phyloP scores from a whole-genome alignment of 2,888 invertebrate species.

The Neocrepidodera transversa region DNA sequence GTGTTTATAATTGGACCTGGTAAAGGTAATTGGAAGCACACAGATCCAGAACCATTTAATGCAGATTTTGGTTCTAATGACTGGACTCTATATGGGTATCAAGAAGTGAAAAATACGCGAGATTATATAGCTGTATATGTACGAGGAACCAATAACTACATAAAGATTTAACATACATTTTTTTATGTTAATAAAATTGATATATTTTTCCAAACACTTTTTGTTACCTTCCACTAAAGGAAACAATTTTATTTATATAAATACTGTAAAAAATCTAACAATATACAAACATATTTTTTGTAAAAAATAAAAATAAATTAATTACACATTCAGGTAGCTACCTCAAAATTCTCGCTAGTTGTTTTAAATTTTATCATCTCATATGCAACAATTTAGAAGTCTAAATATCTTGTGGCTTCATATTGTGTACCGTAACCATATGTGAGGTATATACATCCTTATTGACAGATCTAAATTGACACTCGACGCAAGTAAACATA shows the following conservation, averaged over 20 bases:
- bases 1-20: constrained; percentile 79
- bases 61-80: constrained; percentile 60
- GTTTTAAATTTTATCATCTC: too few relatives aligned
- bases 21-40: constrained; percentile 68
- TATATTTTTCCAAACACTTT: not conserved
- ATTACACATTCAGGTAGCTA: too few relatives aligned
- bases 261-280: too few relatives aligned
- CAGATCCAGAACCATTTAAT: constrained; percentile 75
- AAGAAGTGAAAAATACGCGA: constrained; percentile 68
- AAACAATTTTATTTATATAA: too few relatives aligned
- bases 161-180: not conserved
- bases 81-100: constrained; percentile 67
- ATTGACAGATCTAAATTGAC: constrained; percentile 70
- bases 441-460: constrained; percentile 68
- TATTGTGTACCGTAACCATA: constrained; percentile 62
- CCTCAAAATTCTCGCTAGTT: too few relatives aligned
- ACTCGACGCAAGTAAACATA: constrained; percentile 68
- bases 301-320: too few relatives aligned
- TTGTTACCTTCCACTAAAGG: too few relatives aligned
- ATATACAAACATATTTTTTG: too few relatives aligned
- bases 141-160: not conserved
- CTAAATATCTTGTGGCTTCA: constrained; percentile 55
- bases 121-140: constrained; percentile 73
- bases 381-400: too few relatives aligned
- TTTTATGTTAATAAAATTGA: not conserved